Evolutionary conservation across 2,888 invertebrate genomes (phyloP), one percentile per base, ranked within the genome.

Genomic region (Lacanobia oleracea): DNA sequence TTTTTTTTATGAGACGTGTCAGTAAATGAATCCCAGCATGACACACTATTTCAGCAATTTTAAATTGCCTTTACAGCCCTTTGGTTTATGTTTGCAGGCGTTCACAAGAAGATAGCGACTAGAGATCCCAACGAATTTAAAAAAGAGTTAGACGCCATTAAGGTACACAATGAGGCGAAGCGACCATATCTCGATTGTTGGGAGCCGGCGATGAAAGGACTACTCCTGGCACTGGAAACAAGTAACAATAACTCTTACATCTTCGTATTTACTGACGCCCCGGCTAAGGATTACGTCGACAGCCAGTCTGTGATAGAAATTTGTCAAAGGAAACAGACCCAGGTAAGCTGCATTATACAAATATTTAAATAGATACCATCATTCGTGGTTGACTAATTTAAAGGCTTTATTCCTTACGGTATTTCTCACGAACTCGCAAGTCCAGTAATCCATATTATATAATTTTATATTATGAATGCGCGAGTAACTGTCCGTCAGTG

Each of bases 231-330:
- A 2, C 63, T 91, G 8, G 21, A 81, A 0, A 51, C 63, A 0
- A 91, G 91, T 70, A 76, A 73, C 2, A 86, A 81, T 0, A 64
- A 83, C 2, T 91, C 91, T 0, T 86, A 71, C 12, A 27, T 91
- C 4, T 91, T 83, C 48, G 86, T 90, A 0, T 91, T 90, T 51
- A 91, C 91, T 9, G 91, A 91, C 59, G 90, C 91, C 0, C 56
- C 83, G 0, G 85, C 91, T 0, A 86, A 80, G 43, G 91, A 91
- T 72, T 64, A 81, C n/a, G 0, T 0, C 0, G 66, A 71, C 18
- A 53, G 71, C 6, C 66, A 1, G 43, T 78, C 43, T 43, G 81
- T 90, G 2, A 86, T 74, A 63, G 78, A 75, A 6, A 27, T 90
- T 21, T 87, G 88, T 21, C 85, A 87, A 69, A 73, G 79, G 40